Evolutionary conservation across 2,888 invertebrate species (phyloP).

Genomic region (Pseudococcus longispinus): DNA sequence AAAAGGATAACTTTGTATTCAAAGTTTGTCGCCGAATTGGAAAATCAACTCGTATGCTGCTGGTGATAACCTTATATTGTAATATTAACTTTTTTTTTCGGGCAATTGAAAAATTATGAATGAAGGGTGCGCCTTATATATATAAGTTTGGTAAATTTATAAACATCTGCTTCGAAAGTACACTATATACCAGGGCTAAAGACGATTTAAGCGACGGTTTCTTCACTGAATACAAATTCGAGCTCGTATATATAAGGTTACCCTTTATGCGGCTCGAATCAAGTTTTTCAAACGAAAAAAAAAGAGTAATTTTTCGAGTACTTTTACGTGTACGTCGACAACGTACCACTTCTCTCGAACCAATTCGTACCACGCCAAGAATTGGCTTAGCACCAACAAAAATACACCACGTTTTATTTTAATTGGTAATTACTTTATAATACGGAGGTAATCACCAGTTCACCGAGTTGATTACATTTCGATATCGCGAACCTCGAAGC

Average conservation of each 20-base stretch:
- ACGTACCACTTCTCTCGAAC: neutral
- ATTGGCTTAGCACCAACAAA: neutral
- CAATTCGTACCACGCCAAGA: neutral
- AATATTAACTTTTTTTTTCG: constrained; percentile 20
- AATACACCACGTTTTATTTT: neutral
- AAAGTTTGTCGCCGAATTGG: constrained; percentile 6
- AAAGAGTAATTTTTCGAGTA: neutral
- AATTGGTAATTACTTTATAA: constrained; percentile 38
- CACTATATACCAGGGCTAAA: neutral
- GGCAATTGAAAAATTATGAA: constrained; percentile 35
- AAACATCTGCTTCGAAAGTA: neutral
- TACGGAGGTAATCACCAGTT: neutral
- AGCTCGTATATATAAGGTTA: neutral
- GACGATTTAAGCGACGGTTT: constrained; percentile 9
- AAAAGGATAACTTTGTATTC: neutral
- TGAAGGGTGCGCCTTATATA: neutral
- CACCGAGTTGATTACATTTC: neutral
- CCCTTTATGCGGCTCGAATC: neutral
- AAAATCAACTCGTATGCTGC: neutral
- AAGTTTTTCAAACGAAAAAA: neutral
- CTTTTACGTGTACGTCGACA: neutral
- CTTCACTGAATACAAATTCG: neutral
- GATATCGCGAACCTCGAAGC: neutral
- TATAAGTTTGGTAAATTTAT: constrained; percentile 28
- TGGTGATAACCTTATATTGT: constrained; percentile 17